phyloP scores from a whole-genome alignment of 2,113 vertebrate genomes.

The Aegypius monachus region DNA sequence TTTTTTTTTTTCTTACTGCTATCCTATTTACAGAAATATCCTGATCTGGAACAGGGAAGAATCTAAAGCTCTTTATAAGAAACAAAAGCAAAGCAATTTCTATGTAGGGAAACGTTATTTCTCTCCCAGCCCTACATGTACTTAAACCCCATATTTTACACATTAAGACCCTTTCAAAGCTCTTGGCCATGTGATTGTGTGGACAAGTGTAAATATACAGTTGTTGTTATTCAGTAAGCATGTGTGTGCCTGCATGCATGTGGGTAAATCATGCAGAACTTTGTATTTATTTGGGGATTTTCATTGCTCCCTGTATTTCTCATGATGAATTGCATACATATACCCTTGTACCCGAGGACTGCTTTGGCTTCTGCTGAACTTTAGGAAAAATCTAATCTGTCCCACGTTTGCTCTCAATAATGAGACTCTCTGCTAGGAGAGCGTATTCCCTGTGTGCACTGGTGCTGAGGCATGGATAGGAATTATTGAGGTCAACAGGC shows the following conservation, averaged over 20 bases:
- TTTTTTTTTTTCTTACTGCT: neutral
- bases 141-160: neutral
- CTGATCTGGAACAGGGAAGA: neutral
- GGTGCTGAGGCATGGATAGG: fast-evolving
- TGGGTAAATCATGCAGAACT: neutral
- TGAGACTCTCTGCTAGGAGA: neutral
- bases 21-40: neutral
- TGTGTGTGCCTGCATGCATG: fast-evolving
- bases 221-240: neutral
- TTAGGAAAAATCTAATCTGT: neutral
- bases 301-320: neutral
- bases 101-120: neutral
- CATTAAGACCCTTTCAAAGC: neutral
- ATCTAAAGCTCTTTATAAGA: neutral
- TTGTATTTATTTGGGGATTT: neutral
- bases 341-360: neutral
- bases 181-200: neutral
- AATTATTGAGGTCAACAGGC: neutral
- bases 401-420: neutral
- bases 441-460: fast-evolving
- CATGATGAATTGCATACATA: neutral
- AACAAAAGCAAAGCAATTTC: neutral
- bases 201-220: neutral
- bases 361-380: neutral
- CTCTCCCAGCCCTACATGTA: neutral